These are phyloP conservation scores for Turdus rufiventris DNA, from an alignment of 2,113 vertebrate genomes.

Conservation along the genomic window DNA sequence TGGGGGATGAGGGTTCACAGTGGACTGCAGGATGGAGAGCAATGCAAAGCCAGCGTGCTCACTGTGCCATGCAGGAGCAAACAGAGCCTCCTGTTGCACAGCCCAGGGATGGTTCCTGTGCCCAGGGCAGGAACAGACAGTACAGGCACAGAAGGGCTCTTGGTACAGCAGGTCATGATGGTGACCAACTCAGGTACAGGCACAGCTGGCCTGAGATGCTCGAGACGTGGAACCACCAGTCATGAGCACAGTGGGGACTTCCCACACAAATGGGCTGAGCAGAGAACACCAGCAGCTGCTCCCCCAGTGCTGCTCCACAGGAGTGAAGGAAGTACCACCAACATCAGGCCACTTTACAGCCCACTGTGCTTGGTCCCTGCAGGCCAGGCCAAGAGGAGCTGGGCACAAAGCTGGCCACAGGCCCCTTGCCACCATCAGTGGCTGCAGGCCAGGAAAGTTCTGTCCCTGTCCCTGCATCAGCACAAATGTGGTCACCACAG, in stretches of 20 bases:
- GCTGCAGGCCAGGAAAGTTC: neutral
- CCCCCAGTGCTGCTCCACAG: neutral
- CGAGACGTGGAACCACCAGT: neutral
- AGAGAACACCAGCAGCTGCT: neutral
- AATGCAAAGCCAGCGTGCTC: neutral
- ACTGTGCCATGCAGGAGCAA: neutral
- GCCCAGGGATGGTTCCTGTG: rapidly evolving
- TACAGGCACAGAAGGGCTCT: neutral
- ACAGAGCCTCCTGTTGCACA: neutral
- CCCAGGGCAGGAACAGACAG: neutral
- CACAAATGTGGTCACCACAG: rapidly evolving
- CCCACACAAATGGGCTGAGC: rapidly evolving
- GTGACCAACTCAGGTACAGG: rapidly evolving
- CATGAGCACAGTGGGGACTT: rapidly evolving
- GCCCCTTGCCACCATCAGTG: neutral
- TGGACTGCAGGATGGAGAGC: neutral
- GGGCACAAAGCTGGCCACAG: neutral
- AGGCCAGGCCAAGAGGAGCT: neutral
- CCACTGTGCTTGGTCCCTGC: rapidly evolving
- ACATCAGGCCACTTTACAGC: neutral
- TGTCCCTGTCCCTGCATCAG: neutral
- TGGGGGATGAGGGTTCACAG: neutral
- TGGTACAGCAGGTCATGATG: rapidly evolving
- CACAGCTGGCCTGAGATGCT: neutral
- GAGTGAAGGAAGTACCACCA: neutral